phyloP scores from a whole-genome alignment of 2,888 invertebrate species.

The Diadegma fenestrale region DNA sequence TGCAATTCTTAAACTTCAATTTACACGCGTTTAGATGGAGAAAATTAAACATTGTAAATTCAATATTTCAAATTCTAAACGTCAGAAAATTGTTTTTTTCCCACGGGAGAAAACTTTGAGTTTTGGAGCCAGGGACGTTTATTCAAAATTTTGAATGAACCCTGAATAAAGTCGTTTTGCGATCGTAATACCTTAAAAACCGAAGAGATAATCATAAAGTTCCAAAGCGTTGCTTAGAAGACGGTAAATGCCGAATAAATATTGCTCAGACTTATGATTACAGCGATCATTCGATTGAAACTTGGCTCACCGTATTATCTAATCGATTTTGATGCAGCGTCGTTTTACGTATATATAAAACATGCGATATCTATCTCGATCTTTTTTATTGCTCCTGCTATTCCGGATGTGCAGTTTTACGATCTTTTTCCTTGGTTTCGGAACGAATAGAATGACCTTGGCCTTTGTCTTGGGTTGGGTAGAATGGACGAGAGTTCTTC shows the following conservation, averaged over 20 bases:
- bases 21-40: too few species aligned
- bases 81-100: too few species aligned
- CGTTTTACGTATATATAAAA: not conserved
- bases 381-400: not conserved
- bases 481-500: slow-evolving; percentile 32
- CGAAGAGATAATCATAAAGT: too few species aligned
- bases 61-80: too few species aligned
- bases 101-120: too few species aligned
- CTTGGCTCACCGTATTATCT: not conserved
- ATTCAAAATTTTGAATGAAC: too few species aligned
- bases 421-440: slow-evolving; percentile 31
- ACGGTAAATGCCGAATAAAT: not conserved
- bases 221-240: too few species aligned
- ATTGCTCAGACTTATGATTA: not conserved
- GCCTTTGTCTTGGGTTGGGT: slow-evolving; percentile 56
- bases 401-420: slow-evolving; percentile 12
- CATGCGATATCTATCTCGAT: slow-evolving; percentile 3
- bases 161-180: too few species aligned
- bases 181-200: too few species aligned
- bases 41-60: too few species aligned
- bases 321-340: not conserved
- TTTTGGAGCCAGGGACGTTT: too few species aligned
- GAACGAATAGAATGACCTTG: slow-evolving; percentile 52
- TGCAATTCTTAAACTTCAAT: too few species aligned
- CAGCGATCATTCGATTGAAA: not conserved